phyloP scores from a whole-genome alignment of 1,140 invertebrate species.

The Zaprionus gabonicus region DNA sequence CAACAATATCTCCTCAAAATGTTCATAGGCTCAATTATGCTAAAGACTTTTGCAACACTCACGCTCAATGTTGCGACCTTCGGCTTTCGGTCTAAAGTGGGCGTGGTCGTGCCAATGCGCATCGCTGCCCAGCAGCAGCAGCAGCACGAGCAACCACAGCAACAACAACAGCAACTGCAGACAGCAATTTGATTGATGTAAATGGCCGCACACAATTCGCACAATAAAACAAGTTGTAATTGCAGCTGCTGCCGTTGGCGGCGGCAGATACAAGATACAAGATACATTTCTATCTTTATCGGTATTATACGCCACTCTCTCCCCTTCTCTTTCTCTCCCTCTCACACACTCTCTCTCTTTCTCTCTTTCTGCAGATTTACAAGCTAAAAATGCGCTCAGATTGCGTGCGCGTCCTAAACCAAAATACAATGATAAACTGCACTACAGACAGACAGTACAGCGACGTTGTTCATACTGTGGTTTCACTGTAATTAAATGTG shows the following conservation, averaged over 20 bases:
- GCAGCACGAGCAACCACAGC: constrained; percentile 9
- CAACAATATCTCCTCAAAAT: background rate
- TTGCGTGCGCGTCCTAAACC: constrained; percentile 13
- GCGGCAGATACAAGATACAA: constrained; percentile 40
- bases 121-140: constrained; percentile 44
- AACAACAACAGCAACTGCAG: constrained; percentile 15
- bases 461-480: constrained; percentile 15
- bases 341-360: constrained; percentile 15
- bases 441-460: background rate
- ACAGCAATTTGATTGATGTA: constrained; percentile 69
- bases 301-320: constrained; percentile 12
- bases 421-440: constrained; percentile 54
- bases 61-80: background rate
- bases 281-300: constrained; percentile 56
- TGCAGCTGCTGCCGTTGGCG: constrained; percentile 39
- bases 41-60: background rate
- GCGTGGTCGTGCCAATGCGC: constrained; percentile 37
- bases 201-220: constrained; percentile 70
- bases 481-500: constrained; percentile 54
- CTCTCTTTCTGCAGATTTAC: constrained; percentile 24
- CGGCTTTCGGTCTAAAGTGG: constrained; percentile 12
- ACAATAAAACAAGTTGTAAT: constrained; percentile 73
- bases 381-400: constrained; percentile 2
- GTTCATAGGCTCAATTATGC: background rate
- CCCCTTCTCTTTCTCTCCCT: background rate